phyloP scores from a whole-genome alignment of 1,140 invertebrate species.

The Centruroides sculpturatus region DNA sequence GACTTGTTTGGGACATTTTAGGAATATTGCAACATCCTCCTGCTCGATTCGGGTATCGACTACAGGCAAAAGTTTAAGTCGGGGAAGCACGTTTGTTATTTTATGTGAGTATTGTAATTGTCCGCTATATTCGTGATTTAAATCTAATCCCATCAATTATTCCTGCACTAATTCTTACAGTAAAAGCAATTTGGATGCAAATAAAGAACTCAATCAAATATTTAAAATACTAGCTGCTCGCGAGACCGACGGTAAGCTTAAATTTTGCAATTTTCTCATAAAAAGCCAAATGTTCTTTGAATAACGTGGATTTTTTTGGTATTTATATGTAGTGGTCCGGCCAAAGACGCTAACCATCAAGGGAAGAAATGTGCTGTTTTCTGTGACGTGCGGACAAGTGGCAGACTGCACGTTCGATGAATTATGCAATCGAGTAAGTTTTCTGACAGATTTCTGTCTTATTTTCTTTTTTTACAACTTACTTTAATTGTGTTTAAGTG shows the following conservation, averaged over 20 bases:
- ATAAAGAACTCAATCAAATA: conserved; percentile 52
- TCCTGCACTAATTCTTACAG: neutral
- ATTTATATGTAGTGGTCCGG: conserved; percentile 42
- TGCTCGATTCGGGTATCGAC: conserved; percentile 86
- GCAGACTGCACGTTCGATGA: conserved; percentile 80
- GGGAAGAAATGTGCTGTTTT: conserved; percentile 73
- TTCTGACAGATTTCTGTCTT: no score
- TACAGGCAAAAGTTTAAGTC: conserved; percentile 52
- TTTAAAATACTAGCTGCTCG: conserved; percentile 78
- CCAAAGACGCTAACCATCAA: conserved; percentile 66
- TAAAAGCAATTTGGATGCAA: conserved; percentile 35
- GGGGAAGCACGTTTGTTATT: conserved; percentile 50
- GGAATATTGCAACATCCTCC: conserved; percentile 55
- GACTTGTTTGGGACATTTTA: neutral
- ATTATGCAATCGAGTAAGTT: conserved; percentile 69
- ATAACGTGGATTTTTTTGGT: neutral
- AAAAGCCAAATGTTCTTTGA: neutral
- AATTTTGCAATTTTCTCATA: neutral
- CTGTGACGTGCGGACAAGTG: conserved; percentile 80
- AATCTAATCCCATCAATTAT: no score
- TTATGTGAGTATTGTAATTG: conserved; percentile 43
- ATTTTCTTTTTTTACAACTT: no score
- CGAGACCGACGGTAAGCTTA: conserved; percentile 59
- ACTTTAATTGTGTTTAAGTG: no score
- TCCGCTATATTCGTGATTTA: no score